Percentiles rank a stretch among this genome's conserved stretches.
Conservation (phyloP, 2,797 vertebrate genomes). For the Acropternis orthonyx region DNA sequence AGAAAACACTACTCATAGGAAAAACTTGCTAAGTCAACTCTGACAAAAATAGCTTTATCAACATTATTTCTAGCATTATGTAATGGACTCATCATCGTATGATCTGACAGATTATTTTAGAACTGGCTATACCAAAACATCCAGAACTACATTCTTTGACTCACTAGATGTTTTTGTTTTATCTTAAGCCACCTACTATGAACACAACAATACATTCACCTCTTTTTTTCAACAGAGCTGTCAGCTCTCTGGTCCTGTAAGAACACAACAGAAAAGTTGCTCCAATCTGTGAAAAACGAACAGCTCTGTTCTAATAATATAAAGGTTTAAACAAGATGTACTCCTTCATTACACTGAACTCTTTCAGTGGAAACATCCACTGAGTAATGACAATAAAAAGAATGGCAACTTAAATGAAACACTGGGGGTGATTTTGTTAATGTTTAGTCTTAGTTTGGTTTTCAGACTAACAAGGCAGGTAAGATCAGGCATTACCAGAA, state of each 20-base stretch:
- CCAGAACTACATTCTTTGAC: background rate
- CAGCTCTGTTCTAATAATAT: background rate
- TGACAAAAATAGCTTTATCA: constrained; percentile 20
- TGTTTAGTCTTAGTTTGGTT: background rate
- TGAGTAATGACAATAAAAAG: background rate
- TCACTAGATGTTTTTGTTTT: background rate
- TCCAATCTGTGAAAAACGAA: background rate
- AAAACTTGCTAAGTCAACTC: constrained; percentile 41
- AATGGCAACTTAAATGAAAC: background rate
- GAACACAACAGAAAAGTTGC: background rate
- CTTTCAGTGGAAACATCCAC: background rate
- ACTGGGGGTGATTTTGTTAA: background rate
- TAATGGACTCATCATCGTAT: background rate
- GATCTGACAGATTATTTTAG: constrained; percentile 34
- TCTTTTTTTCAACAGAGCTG: background rate
- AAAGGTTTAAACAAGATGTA: background rate
- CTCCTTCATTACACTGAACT: background rate
- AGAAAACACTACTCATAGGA: constrained; percentile 25
- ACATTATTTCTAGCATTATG: constrained; percentile 9
- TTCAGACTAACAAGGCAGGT: background rate
- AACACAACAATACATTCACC: background rate
- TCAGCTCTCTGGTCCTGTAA: background rate
- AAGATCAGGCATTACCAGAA: background rate
- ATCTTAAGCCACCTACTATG: background rate
- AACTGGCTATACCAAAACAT: constrained; percentile 9